Percentiles rank a stretch among this genome's conserved stretches.
Evolutionary conservation across 2,888 invertebrate species (phyloP).

Genomic region (Gymnocheta viridis): DNA sequence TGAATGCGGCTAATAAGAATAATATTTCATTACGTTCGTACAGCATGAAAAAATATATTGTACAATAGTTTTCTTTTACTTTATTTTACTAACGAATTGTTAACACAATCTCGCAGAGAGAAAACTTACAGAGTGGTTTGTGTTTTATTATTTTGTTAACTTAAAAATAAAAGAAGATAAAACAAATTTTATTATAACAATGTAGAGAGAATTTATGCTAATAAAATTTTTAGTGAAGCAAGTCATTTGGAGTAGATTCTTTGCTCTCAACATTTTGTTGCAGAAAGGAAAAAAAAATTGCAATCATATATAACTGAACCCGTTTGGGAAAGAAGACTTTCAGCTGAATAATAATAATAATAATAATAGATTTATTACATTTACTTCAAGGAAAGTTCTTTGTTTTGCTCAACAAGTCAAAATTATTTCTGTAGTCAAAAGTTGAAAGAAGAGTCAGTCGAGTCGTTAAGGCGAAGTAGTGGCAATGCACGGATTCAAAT

Average conservation of each 20-base stretch:
- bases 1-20: conserved; percentile 42
- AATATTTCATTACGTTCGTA: conserved; percentile 59
- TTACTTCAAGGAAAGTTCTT: background rate
- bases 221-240: conserved; percentile 39
- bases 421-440: conserved; percentile 39
- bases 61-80: conserved; percentile 34
- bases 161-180: conserved; percentile 31
- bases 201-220: conserved; percentile 48
- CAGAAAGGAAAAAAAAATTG: background rate
- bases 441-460: conserved; percentile 6
- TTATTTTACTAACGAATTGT: conserved; percentile 53
- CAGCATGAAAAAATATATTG: conserved; percentile 8
- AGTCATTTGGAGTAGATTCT: conserved; percentile 10
- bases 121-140: conserved; percentile 43
- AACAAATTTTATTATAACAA: conserved; percentile 43
- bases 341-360: conserved; percentile 52
- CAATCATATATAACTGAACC: conserved; percentile 17
- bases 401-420: conserved; percentile 57
- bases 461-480: conserved; percentile 8
- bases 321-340: conserved; percentile 15
- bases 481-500: background rate
- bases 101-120: conserved; percentile 55
- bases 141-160: conserved; percentile 4
- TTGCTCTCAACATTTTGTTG: background rate
- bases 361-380: conserved; percentile 47